phyloP scores from a whole-genome alignment of 1,140 invertebrate species.

The Calephelis nemesis region DNA sequence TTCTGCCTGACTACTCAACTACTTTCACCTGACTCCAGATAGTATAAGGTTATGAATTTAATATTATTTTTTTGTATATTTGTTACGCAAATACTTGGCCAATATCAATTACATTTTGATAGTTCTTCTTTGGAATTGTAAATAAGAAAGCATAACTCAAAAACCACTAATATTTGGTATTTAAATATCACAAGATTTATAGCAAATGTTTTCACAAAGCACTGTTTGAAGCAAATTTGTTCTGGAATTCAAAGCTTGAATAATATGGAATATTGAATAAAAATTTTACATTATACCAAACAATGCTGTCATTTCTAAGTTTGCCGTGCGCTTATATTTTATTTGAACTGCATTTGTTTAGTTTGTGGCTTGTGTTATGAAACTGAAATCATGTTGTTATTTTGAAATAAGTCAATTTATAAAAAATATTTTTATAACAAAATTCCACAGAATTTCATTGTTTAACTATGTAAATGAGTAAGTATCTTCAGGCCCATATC shows the following conservation, averaged over 20 bases:
- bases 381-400: background rate
- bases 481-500: too few relatives aligned
- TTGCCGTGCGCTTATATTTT: constrained; percentile 4
- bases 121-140: too few relatives aligned
- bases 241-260: constrained; percentile 8
- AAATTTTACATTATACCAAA: constrained; percentile 4
- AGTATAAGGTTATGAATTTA: too few relatives aligned
- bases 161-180: background rate
- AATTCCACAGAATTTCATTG: too few relatives aligned
- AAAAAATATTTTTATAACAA: too few relatives aligned
- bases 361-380: background rate
- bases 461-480: too few relatives aligned
- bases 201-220: constrained; percentile 24
- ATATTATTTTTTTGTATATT: too few relatives aligned
- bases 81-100: too few relatives aligned
- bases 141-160: too few relatives aligned
- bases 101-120: too few relatives aligned
- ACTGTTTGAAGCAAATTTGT: background rate
- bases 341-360: background rate
- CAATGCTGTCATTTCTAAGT: background rate
- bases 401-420: background rate
- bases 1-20: too few relatives aligned
- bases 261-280: constrained; percentile 12
- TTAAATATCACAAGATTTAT: constrained; percentile 26
- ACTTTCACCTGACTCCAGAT: too few relatives aligned